Evolutionary conservation across 2,113 vertebrate species (phyloP).

Genomic region (Noturus placidus): DNA sequence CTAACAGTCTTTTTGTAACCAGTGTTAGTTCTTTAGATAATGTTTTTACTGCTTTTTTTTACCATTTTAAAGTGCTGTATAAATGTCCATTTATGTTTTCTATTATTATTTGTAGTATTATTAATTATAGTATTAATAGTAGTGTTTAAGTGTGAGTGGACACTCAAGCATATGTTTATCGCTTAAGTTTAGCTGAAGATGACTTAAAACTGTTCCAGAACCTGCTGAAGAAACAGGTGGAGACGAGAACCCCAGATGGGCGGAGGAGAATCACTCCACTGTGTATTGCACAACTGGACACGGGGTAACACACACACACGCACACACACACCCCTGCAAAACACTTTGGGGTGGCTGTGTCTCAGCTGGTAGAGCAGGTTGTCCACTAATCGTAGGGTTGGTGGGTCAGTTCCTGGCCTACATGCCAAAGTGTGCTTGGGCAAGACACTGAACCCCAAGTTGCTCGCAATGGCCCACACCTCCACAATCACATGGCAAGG

Average conservation of each 20-base stretch:
- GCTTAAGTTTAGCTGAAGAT: not conserved
- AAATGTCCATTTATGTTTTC: not conserved
- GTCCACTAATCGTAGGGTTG: no score
- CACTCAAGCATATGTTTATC: not conserved
- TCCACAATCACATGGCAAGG: no score
- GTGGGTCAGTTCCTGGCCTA: no score
- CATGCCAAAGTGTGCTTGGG: no score
- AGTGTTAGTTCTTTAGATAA: no score
- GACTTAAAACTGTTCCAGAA: slow-evolving; percentile 75
- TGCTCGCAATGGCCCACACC: no score
- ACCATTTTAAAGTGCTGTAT: not conserved
- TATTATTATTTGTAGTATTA: not conserved
- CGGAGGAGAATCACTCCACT: slow-evolving; percentile 94
- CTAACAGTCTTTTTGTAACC: no score
- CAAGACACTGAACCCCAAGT: no score
- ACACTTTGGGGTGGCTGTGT: no score
- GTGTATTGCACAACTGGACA: slow-evolving; percentile 98
- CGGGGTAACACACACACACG: slow-evolving; percentile 76
- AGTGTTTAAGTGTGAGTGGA: not conserved
- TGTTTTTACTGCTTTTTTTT: not conserved
- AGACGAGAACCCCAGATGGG: slow-evolving; percentile 93
- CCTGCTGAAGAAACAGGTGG: slow-evolving; percentile 97
- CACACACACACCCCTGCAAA: not conserved
- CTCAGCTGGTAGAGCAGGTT: no score
- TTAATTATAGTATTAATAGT: not conserved